Base-by-base conservation (phyloP, 2,888 invertebrate genomes). In the Nyleta sp. region DNA sequence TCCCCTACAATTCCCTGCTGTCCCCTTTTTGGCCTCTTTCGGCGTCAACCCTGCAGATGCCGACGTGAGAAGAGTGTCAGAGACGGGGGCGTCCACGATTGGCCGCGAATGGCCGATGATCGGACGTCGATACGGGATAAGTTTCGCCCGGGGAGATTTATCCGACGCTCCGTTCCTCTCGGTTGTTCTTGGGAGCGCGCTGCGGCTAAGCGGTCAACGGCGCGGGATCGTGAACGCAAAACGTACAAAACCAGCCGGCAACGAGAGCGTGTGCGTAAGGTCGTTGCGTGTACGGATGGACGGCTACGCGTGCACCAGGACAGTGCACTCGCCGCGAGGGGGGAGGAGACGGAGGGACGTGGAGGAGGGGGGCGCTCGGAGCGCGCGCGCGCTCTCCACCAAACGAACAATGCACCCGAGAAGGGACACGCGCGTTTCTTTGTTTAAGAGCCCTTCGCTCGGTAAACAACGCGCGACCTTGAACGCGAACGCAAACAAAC, bases 191-290 rank as follows among this genome's bases (percentile, higher is more conserved):
- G 53, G 15, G 46, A 24, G 50, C 71, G 35, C 33, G 2, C 15
- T 35, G 67, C 52, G n/a, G 13, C 3, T 11, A 38, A 35, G 78
- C 78, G 78, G 80, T 80, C 78, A 80, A 68, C 78, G 80, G 59
- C 75, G 72, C 67, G 71, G 50, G 62, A 50, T 62, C 64, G 67
- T 55, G 35, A 65, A 52, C 52, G 44, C 15, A 53, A 71, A 68
- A 62, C 57, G 70, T 76, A 64, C 42, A 67, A 76, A 71, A 70
- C 70, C 64, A 7, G n/a, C n/a, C n/a, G 50, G 33, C 52, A 67
- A 72, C 62, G 81, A 80, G 65, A 80, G 81, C 70, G 83, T 83
- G 68, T 82, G 83, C 75, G 84, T 84, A 85, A 85, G 84, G 85
- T 84, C 85, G 83, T 83, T 80, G 80, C 81, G 75, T 71, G 78